Percentiles rank a stretch among this genome's conserved stretches.
Conservation (phyloP, 2,888 invertebrate species). For the Tipula confusa region DNA sequence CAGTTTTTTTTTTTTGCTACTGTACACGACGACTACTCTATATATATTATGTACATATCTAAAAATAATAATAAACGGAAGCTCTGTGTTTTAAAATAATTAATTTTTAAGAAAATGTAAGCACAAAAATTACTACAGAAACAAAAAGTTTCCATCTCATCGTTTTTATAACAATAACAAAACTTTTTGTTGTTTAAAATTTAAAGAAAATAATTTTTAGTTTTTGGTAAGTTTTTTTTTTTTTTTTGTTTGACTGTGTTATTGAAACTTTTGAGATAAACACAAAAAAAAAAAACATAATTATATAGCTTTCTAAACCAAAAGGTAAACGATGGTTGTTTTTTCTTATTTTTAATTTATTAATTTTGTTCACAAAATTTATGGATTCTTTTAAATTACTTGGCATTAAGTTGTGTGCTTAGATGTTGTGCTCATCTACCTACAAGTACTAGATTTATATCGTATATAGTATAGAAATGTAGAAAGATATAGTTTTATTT, state of each 20-base stretch:
- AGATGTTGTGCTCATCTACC: no score
- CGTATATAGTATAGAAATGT: no score
- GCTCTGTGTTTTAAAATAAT: background rate
- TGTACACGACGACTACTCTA: no score
- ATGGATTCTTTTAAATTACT: no score
- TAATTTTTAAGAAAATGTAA: background rate
- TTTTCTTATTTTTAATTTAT: no score
- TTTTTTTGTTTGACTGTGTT: background rate
- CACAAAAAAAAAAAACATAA: no score
- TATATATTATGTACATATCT: background rate
- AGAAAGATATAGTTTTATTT: no score
- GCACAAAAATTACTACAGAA: background rate
- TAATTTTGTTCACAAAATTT: no score
- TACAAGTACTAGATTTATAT: no score
- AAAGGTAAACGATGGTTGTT: no score
- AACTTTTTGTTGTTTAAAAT: background rate
- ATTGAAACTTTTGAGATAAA: background rate
- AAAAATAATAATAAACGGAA: background rate
- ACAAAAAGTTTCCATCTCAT: background rate
- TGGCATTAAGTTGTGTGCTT: no score
- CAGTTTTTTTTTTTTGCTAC: background rate
- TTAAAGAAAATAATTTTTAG: background rate
- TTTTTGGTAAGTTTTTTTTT: background rate
- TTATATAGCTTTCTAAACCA: no score
- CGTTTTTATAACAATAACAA: background rate